phyloP scores from a whole-genome alignment of 2,113 vertebrate genomes.

The Saccopteryx leptura region DNA sequence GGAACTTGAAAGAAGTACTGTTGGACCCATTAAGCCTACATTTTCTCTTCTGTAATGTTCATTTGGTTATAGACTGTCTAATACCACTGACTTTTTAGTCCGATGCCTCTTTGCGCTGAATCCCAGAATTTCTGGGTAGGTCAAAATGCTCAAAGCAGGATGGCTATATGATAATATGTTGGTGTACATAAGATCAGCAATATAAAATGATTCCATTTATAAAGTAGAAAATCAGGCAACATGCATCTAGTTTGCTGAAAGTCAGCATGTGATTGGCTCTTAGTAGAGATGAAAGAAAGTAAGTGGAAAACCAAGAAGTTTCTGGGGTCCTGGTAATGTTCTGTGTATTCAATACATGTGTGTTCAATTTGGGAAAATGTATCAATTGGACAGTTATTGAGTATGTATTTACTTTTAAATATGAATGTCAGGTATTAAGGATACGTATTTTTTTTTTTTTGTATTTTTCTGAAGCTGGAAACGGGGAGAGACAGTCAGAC shows the following conservation, averaged over 20 bases:
- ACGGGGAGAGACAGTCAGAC: no score
- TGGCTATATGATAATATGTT: not conserved
- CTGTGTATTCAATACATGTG: not conserved
- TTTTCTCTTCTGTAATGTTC: not conserved
- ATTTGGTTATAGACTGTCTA: no score
- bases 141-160: not conserved
- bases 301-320: not conserved
- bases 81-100: not conserved
- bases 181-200: not conserved
- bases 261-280: not conserved
- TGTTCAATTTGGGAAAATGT: not conserved
- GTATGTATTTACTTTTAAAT: not conserved
- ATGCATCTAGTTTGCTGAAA: not conserved
- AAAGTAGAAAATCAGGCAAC: not conserved
- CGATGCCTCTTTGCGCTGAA: rapidly evolving
- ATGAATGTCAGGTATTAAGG: not conserved
- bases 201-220: not conserved
- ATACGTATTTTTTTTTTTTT: no score
- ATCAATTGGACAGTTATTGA: not conserved
- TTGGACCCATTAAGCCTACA: rapidly evolving
- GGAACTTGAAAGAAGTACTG: not conserved
- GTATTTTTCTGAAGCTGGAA: no score
- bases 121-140: not conserved
- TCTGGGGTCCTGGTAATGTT: not conserved
- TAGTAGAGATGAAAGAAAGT: rapidly evolving